phyloP scores from a whole-genome alignment of 2,797 vertebrate genomes.

The Sorex maritimensis region DNA sequence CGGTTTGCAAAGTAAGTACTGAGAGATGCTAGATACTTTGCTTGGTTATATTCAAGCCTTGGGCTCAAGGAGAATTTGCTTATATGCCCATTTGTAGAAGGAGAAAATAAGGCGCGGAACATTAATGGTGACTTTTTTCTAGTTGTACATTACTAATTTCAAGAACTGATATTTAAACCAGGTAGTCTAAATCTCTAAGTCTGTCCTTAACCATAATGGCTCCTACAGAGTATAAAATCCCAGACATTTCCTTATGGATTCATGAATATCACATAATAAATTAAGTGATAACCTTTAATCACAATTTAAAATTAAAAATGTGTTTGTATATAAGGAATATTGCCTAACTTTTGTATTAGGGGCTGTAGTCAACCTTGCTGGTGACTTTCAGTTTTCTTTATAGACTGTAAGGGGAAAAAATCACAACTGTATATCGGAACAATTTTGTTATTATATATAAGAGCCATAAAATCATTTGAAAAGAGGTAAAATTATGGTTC shows the following conservation, averaged over 20 bases:
- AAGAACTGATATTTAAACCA: background rate
- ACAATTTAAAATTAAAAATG: conserved; percentile 31
- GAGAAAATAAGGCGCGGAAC: background rate
- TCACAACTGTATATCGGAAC: conserved; percentile 40
- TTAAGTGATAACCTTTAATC: conserved; percentile 6
- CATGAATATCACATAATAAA: background rate
- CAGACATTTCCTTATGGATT: conserved; percentile 5
- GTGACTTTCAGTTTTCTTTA: conserved; percentile 64
- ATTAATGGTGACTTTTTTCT: background rate
- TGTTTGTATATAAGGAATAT: background rate
- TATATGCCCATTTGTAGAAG: background rate
- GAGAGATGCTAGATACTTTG: background rate
- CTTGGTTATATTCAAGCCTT: background rate
- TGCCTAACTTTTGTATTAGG: background rate
- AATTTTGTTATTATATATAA: conserved; percentile 71
- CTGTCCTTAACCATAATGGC: background rate
- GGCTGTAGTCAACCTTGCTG: background rate
- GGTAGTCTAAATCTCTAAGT: background rate
- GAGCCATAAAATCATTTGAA: conserved; percentile 78
- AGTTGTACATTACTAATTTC: background rate
- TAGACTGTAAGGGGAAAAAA: conserved; percentile 47
- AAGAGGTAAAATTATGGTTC: conserved; percentile 87
- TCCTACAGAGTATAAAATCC: background rate
- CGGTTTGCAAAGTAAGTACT: background rate
- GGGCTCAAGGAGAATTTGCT: background rate